A percentile compares a stretch with the other conserved stretches of the same genome.
Conservation (phyloP, 2,888 invertebrate species). For the Andrena chrysosceles region DNA sequence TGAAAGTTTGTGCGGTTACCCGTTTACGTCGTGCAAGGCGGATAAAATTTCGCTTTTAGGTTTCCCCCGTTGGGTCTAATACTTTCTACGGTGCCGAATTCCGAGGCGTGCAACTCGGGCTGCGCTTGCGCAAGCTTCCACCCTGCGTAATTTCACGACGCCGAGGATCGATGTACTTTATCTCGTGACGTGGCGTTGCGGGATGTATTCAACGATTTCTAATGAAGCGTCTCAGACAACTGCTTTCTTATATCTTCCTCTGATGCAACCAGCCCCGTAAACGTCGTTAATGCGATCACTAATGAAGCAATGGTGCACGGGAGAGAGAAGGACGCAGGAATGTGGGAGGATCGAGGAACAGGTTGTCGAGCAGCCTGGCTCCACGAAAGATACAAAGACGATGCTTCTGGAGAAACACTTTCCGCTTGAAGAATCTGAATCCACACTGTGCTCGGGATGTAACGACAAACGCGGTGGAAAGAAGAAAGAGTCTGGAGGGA, state of each 20-base stretch:
- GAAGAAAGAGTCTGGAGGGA: background rate
- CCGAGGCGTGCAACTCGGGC: constrained; percentile 3
- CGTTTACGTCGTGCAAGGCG: constrained; percentile 28
- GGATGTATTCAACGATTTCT: background rate
- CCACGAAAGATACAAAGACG: background rate
- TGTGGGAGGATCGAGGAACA: background rate
- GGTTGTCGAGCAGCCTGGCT: constrained; percentile 1
- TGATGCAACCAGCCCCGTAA: background rate
- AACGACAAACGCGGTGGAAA: background rate
- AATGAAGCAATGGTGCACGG: background rate
- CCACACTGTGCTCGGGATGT: background rate
- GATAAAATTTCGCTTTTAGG: constrained; percentile 51
- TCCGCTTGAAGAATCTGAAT: background rate
- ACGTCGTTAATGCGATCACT: background rate
- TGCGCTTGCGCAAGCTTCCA: constrained; percentile 39
- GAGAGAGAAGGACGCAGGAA: no score
- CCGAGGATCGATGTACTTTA: background rate
- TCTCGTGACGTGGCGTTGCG: background rate
- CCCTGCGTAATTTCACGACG: background rate
- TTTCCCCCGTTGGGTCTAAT: constrained; percentile 14
- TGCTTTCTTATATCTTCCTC: background rate
- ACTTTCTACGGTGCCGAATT: constrained; percentile 49
- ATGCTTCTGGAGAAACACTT: background rate
- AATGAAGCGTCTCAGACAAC: background rate
- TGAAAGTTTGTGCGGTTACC: constrained; percentile 36